Base-by-base conservation (phyloP, 2,888 invertebrate genomes). In the Metellina segmentata region DNA sequence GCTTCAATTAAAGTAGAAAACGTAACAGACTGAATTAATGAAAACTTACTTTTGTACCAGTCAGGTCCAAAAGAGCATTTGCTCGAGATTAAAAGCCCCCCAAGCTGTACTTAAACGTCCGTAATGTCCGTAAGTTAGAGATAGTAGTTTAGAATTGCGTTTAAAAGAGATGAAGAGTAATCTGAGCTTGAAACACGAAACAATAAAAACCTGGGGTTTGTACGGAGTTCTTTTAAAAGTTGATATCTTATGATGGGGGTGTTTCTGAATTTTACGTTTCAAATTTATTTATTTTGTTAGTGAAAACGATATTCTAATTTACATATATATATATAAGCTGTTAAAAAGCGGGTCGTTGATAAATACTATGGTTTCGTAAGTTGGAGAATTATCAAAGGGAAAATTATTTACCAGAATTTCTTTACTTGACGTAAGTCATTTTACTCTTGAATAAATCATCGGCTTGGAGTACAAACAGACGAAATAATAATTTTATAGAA, bases 1-100 rank as follows among this genome's bases (percentile, higher is more conserved):
- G 16, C 61, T 9, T 6, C 61, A 61, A 61, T 61, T 61, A 61
- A 61, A 61, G 61, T 16, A 61, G 61, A 16, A 11, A 61, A 61
- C 13, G 61, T 61, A 61, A 61, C 61, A 16, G 20, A 7, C 53
- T 79, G 53, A 79, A 79, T 79, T 79, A 79, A 79, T 61, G 34
- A 61, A 79, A 79, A 79, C 20, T 13, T 61, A 34, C 34, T 79
- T 79, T 20, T 34, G 34, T 79, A 4, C 34, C 53, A 9, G 9
- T 52, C 8, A 11, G 61, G 61, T 61, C 16, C 13, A 16, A 61
- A 16, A 7, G 61, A 16, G 11, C 16, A 11, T 16, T 61, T 61
- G 61, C 61, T 61, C 11, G 13, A 61, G 61, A 61, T 61, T 61
- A 61, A 61, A 61, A 61, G 61, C 61, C 61, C 34, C 61, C 61